Conservation (phyloP, 1,140 invertebrate genomes). For the Bactericera cockerelli region DNA sequence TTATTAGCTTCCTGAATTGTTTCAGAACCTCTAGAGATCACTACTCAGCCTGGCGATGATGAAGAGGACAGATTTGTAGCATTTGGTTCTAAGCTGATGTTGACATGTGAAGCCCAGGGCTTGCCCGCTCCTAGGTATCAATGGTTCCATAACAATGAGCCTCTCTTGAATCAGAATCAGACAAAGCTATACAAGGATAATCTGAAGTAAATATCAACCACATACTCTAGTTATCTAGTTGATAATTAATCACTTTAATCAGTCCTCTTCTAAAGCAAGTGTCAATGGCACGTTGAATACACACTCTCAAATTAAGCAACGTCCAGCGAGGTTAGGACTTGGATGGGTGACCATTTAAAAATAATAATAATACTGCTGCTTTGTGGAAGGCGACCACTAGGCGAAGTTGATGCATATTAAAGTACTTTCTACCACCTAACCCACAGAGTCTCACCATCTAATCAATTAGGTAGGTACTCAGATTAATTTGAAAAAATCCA, state of each 20-base stretch:
- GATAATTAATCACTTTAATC: neutral
- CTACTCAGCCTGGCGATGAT: neutral
- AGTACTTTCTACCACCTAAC: no score
- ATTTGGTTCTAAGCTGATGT: neutral
- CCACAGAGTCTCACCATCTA: no score
- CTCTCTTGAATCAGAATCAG: neutral
- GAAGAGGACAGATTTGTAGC: neutral
- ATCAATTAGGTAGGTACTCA: neutral
- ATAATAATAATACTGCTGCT: neutral
- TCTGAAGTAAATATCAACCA: neutral
- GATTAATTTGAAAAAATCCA: neutral
- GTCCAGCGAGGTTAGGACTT: neutral
- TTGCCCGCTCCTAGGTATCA: neutral
- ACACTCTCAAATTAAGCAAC: neutral
- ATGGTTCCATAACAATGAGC: neutral
- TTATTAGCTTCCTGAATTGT: no score
- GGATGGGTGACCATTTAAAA: neutral
- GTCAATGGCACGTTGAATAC: neutral
- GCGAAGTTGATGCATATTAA: no score
- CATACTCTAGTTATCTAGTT: neutral
- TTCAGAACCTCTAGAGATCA: slow-evolving; percentile 7
- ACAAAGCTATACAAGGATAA: neutral
- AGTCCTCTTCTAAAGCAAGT: neutral
- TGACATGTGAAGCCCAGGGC: neutral
- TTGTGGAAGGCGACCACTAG: no score